Percentiles rank a stretch among this genome's conserved stretches.
Conservation (phyloP, 2,888 invertebrate genomes). For the Diarsia mendica region DNA sequence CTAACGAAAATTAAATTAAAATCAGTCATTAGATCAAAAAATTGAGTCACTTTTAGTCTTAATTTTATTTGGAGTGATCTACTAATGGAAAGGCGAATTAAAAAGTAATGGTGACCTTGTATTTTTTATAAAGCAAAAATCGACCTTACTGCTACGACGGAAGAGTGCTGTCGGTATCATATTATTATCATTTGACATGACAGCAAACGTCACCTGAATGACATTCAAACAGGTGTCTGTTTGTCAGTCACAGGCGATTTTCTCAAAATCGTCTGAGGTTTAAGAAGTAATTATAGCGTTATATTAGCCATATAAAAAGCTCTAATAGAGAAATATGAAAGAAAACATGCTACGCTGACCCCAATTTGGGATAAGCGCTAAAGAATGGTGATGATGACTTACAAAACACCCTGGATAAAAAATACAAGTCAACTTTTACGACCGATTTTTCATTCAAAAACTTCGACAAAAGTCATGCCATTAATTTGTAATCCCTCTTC, state of each 20-base stretch:
- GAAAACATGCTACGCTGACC: background rate
- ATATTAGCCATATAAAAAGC: background rate
- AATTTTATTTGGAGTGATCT: constrained; percentile 43
- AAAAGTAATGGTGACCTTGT: constrained; percentile 17
- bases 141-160: background rate
- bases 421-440: background rate
- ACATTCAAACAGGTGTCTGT: background rate
- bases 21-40: constrained; percentile 68
- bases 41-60: constrained; percentile 64
- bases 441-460: background rate
- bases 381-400: background rate
- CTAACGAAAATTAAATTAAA: constrained; percentile 60
- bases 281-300: background rate
- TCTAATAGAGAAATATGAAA: background rate
- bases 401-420: background rate
- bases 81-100: constrained; percentile 9
- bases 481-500: constrained; percentile 34
- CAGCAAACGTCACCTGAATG: background rate
- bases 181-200: background rate
- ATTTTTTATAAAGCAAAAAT: background rate
- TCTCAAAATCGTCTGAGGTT: background rate
- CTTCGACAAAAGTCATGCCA: background rate
- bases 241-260: background rate
- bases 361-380: background rate
- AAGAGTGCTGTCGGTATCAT: background rate